Evolutionary conservation across 2,888 invertebrate species (phyloP).

Genomic region (Plagodis pulveraria): DNA sequence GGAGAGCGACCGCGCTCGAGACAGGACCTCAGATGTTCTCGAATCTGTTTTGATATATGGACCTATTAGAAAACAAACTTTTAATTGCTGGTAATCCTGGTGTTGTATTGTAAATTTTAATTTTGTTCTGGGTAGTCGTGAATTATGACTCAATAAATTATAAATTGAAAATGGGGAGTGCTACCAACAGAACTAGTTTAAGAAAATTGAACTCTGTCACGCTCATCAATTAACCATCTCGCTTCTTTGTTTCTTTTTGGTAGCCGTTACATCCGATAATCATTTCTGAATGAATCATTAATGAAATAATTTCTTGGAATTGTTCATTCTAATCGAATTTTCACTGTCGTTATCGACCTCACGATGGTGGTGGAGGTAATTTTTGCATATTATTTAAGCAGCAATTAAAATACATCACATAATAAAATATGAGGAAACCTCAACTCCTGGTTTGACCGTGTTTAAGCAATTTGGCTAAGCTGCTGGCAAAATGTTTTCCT

Average conservation of each 20-base stretch:
- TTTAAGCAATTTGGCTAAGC: constrained; percentile 78
- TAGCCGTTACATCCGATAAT: too few relatives aligned
- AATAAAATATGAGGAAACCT: constrained; percentile 64
- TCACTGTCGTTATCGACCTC: too few relatives aligned
- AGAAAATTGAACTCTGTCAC: too few relatives aligned
- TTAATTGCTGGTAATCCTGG: constrained; percentile 76
- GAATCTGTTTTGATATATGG: constrained; percentile 70
- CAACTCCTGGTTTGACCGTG: constrained; percentile 51
- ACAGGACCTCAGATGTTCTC: constrained; percentile 67
- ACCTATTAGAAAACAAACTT: constrained; percentile 76
- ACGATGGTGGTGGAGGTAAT: too few relatives aligned
- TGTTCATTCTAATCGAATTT: too few relatives aligned
- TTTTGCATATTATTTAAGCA: not conserved
- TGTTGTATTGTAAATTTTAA: constrained; percentile 59
- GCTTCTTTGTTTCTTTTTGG: too few relatives aligned
- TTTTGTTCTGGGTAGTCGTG: constrained; percentile 38
- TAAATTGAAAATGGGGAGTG: constrained; percentile 19
- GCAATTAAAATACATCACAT: constrained; percentile 71
- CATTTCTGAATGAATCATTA: too few relatives aligned
- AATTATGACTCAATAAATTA: constrained; percentile 23
- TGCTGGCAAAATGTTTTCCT: constrained; percentile 79
- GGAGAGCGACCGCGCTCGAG: constrained; percentile 50
- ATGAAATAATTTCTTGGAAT: too few relatives aligned
- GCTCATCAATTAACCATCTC: too few relatives aligned
- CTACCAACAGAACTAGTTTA: not conserved